These are phyloP conservation scores for Okamejei kenojei DNA, from an alignment of 2,797 vertebrate genomes.

Conservation along the genomic window DNA sequence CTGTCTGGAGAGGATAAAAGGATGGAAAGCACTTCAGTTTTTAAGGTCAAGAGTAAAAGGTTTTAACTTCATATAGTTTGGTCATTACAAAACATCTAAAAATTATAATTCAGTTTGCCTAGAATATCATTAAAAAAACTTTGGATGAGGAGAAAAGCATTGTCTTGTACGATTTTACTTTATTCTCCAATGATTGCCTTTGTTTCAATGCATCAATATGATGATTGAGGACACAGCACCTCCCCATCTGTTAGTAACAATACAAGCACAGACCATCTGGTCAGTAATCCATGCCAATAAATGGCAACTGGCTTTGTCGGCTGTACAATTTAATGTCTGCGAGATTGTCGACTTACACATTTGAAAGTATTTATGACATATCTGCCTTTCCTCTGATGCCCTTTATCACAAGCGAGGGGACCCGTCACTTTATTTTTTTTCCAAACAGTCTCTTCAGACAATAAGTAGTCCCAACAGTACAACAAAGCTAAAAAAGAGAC, in stretches of 20 bases:
- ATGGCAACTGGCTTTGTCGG: slow-evolving; percentile 46
- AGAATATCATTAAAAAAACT: background rate
- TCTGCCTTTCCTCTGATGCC: background rate
- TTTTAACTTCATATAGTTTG: background rate
- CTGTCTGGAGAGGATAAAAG: background rate
- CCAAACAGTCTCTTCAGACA: background rate
- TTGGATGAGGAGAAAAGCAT: background rate
- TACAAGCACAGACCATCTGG: slow-evolving; percentile 80
- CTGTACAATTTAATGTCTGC: background rate
- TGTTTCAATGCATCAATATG: slow-evolving; percentile 24
- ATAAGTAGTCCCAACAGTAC: background rate
- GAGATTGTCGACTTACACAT: background rate
- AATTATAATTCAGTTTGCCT: background rate
- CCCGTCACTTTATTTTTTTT: background rate
- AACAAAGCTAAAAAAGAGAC: too few relatives aligned
- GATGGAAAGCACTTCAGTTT: background rate
- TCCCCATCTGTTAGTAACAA: slow-evolving; percentile 77
- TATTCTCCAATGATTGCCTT: slow-evolving; percentile 7
- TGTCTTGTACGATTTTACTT: slow-evolving; percentile 1
- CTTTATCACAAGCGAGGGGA: background rate
- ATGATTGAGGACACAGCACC: slow-evolving; percentile 59
- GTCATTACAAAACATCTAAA: background rate
- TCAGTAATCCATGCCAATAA: slow-evolving; percentile 72
- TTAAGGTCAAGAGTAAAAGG: background rate
- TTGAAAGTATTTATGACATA: slow-evolving; percentile 13